A percentile compares a stretch with the other conserved stretches of the same genome.
Conservation (phyloP, 2,113 vertebrate species). For the Sialia sialis region DNA sequence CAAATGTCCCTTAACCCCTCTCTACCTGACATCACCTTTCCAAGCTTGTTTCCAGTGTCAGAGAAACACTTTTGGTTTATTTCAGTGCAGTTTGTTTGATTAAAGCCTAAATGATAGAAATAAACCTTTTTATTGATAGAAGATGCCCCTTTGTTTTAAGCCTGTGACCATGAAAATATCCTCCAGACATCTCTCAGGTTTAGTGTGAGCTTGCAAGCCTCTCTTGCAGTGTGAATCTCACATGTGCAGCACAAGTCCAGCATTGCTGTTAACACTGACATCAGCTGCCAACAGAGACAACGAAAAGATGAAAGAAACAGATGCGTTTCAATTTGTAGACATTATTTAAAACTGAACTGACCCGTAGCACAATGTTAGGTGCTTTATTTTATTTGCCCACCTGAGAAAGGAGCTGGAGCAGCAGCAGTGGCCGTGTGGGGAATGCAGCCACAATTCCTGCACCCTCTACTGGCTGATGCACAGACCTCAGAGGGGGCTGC, state of each 20-base stretch:
- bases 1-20: not conserved
- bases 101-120: not conserved
- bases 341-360: not conserved
- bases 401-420: not conserved
- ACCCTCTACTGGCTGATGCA: constrained; percentile 56
- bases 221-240: not conserved
- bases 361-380: rapidly evolving
- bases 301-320: not conserved
- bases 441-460: constrained; percentile 14
- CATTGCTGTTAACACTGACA: not conserved
- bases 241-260: not conserved
- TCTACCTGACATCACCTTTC: not conserved
- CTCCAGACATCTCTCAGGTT: not conserved
- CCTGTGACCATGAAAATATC: not conserved
- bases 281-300: not conserved
- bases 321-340: not conserved
- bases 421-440: not conserved
- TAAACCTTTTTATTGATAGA: not conserved
- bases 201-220: not conserved
- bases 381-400: not conserved
- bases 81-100: not conserved
- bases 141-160: not conserved
- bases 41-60: not conserved
- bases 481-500: not conserved
- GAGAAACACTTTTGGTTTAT: not conserved